A percentile compares a stretch with the other conserved stretches of the same genome.
These are phyloP conservation scores for Zonotrichia albicollis DNA, from an alignment of 2,797 vertebrate genomes.

Conservation along the genomic window DNA sequence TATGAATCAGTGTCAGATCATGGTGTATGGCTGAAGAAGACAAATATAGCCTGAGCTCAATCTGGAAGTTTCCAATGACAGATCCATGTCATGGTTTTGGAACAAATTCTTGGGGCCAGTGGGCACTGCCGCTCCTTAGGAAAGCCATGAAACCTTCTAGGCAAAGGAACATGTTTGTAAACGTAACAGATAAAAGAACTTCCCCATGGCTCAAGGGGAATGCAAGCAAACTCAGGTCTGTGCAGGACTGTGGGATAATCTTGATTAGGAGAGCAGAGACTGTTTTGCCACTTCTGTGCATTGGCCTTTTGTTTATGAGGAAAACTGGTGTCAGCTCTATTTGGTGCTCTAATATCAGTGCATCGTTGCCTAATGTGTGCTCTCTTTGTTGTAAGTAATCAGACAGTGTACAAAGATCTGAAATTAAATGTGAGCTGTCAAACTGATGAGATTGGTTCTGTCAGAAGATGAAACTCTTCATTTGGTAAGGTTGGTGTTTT, in stretches of 20 bases:
- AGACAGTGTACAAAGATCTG: neutral
- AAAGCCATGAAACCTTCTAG: neutral
- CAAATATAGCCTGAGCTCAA: neutral
- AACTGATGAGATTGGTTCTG: neutral
- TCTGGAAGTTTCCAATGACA: conserved; percentile 25
- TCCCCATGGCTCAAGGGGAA: neutral
- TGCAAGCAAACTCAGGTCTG: neutral
- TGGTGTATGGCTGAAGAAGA: neutral
- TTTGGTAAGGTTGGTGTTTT: neutral
- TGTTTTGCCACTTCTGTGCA: neutral
- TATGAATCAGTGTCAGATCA: neutral
- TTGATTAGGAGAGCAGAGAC: neutral
- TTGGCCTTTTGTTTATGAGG: neutral
- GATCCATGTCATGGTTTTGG: neutral
- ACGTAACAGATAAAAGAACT: neutral
- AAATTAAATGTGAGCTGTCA: conserved; percentile 43
- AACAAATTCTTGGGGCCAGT: conserved; percentile 23
- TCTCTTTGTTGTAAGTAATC: conserved; percentile 12
- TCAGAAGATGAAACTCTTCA: neutral
- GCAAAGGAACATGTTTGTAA: neutral
- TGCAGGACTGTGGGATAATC: neutral
- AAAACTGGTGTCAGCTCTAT: neutral
- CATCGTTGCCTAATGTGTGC: neutral
- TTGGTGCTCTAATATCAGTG: neutral
- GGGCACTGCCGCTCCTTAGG: neutral